phyloP scores from a whole-genome alignment of 1,140 invertebrate genomes.

The Drosophila ercepeae region DNA sequence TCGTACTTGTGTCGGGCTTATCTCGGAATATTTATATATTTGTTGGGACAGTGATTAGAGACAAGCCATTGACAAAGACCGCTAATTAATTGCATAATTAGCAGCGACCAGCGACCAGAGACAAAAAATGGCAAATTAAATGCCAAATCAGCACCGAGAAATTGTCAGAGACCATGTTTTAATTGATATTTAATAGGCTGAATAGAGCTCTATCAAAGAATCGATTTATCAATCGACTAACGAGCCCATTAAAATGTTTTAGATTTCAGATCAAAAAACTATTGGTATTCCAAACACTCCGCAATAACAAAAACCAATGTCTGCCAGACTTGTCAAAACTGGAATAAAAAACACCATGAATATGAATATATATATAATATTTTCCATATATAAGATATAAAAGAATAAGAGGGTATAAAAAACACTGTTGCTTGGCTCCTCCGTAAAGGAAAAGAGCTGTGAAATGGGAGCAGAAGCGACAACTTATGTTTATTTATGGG shows the following conservation, averaged over 20 bases:
- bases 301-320: too few species aligned
- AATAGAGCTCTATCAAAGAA: neutral
- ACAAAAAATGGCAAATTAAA: constrained; percentile 10
- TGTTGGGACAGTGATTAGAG: constrained; percentile 44
- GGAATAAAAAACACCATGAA: constrained; percentile 19
- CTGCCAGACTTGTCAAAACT: neutral
- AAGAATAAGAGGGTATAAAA: constrained; percentile 45
- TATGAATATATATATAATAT: constrained; percentile 11
- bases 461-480: constrained; percentile 54
- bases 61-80: constrained; percentile 36
- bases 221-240: neutral
- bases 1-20: constrained; percentile 8
- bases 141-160: constrained; percentile 4
- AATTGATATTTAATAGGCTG: constrained; percentile 15
- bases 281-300: too few species aligned
- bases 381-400: constrained; percentile 8
- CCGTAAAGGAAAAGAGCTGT: constrained; percentile 41
- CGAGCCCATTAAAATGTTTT: constrained; percentile 18
- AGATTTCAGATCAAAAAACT: too few species aligned
- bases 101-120: constrained; percentile 20
- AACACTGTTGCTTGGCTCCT: constrained; percentile 53
- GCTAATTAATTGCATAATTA: constrained; percentile 73
- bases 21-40: constrained; percentile 1
- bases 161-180: constrained; percentile 4
- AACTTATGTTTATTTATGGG: constrained; percentile 74